Evolutionary conservation across 2,113 vertebrate genomes (phyloP).

Genomic region (Thunnus thynnus): DNA sequence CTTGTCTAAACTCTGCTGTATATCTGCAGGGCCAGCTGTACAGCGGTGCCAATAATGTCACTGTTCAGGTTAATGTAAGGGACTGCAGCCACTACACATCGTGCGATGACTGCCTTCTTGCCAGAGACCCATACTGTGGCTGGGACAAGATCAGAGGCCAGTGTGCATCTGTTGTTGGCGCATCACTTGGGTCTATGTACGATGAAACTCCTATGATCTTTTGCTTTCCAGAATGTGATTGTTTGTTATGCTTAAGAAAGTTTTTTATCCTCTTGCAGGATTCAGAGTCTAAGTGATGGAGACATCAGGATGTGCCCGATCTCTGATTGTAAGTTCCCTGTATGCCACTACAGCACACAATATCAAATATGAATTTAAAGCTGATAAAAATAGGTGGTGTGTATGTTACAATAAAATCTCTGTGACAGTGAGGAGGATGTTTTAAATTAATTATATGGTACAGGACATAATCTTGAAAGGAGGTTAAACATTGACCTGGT

Average conservation of each 20-base stretch:
- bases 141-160: constrained; percentile 35
- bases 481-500: not conserved
- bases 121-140: constrained; percentile 52
- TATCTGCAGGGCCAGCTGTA: constrained; percentile 50
- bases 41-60: constrained; percentile 6
- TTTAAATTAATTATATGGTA: too few relatives aligned
- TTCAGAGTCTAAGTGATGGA: constrained; percentile 47
- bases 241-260: not conserved
- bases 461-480: too few relatives aligned
- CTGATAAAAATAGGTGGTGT: not conserved
- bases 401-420: too few relatives aligned
- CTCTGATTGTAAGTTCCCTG: constrained; percentile 14
- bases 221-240: not conserved
- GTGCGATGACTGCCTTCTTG: constrained; percentile 51
- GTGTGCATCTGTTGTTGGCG: constrained; percentile 21
- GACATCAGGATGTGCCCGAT: constrained; percentile 15
- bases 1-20: not conserved
- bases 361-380: not conserved
- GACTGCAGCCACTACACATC: constrained; percentile 44
- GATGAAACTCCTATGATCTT: not conserved
- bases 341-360: not conserved
- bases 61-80: constrained; percentile 38
- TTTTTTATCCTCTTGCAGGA: not conserved
- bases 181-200: constrained; percentile 19
- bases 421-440: too few relatives aligned